A percentile compares a stretch with the other conserved stretches of the same genome.
Evolutionary conservation across 1,140 invertebrate genomes (phyloP).

Genomic region (Heliconius melpomene): DNA sequence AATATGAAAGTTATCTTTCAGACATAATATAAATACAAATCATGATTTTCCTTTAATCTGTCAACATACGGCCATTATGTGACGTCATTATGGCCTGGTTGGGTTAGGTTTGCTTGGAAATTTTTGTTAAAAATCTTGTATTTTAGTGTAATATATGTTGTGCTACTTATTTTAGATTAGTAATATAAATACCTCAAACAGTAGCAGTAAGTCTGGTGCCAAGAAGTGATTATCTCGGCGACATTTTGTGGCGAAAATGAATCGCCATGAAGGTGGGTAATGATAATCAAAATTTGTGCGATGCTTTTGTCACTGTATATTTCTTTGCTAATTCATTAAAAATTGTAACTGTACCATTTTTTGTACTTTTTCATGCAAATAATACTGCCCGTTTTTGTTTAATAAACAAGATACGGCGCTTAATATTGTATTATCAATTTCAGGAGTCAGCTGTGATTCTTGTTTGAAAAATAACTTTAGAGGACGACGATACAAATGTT

Average conservation of each 20-base stretch:
- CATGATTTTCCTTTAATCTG: constrained; percentile 45
- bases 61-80: constrained; percentile 78
- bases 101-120: constrained; percentile 87
- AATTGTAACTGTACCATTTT: constrained; percentile 28
- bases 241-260: constrained; percentile 86
- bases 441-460: constrained; percentile 99
- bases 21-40: constrained; percentile 19
- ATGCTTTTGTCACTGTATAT: constrained; percentile 76
- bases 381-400: constrained; percentile 28
- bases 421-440: constrained; percentile 70
- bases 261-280: constrained; percentile 90
- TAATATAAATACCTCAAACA: constrained; percentile 76
- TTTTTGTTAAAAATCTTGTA: constrained; percentile 85
- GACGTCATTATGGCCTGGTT: constrained; percentile 87
- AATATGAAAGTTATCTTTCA: not conserved
- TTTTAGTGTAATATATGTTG: constrained; percentile 84
- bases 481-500: constrained; percentile 98
- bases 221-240: constrained; percentile 74
- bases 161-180: constrained; percentile 81
- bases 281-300: constrained; percentile 81
- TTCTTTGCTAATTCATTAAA: constrained; percentile 57
- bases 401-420: constrained; percentile 28
- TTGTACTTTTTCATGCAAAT: constrained; percentile 24
- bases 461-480: constrained; percentile 99
- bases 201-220: constrained; percentile 73